Conservation (phyloP, 1,140 invertebrate species). For the Drosophila leontia region DNA sequence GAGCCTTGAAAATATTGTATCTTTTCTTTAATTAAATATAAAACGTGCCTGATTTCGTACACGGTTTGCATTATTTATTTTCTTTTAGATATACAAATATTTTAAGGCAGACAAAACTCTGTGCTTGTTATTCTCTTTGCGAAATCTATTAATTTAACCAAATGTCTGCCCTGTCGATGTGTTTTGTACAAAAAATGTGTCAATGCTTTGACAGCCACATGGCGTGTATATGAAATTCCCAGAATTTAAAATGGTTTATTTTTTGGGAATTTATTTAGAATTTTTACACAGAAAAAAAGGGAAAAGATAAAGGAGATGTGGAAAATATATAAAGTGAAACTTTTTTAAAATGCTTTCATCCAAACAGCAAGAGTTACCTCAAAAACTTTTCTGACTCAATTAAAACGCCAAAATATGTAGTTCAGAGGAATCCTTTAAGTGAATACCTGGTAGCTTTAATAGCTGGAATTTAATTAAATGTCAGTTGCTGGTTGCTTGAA, state of each 20-base stretch:
- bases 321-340: not conserved
- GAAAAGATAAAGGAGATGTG: not conserved
- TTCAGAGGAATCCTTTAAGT: not conserved
- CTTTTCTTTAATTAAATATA: not conserved
- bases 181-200: constrained; percentile 32
- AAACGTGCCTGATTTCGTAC: not conserved
- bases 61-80: not conserved
- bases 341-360: not conserved
- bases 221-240: constrained; percentile 9
- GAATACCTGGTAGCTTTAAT: constrained; percentile 2
- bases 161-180: constrained; percentile 13
- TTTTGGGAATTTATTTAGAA: not conserved
- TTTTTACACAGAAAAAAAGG: not conserved
- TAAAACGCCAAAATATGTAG: not conserved
- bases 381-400: not conserved
- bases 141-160: constrained; percentile 11
- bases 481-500: too few relatives aligned
- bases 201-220: constrained; percentile 5
- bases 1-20: not conserved
- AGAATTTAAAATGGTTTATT: constrained; percentile 1
- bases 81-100: not conserved
- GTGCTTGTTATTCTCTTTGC: not conserved
- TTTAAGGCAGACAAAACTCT: too few relatives aligned
- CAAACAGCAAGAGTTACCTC: not conserved
- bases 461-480: not conserved